Percentiles rank a stretch among this genome's conserved stretches.
These are phyloP conservation scores for Drepana arcuata DNA, from an alignment of 1,140 invertebrate genomes.

Conservation along the genomic window DNA sequence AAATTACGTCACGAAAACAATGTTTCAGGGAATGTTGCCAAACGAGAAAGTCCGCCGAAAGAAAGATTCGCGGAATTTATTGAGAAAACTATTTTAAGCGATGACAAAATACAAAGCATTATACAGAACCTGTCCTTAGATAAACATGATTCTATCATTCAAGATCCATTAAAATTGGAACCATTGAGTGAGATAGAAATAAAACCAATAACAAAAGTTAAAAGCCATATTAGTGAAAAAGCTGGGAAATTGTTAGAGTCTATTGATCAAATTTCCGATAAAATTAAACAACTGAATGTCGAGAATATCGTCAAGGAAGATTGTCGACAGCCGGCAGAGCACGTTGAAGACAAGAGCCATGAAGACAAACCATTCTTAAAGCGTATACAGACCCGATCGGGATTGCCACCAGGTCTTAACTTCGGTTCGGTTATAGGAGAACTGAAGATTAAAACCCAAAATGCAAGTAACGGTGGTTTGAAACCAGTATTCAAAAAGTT, in stretches of 20 bases:
- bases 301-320: slow-evolving; percentile 4
- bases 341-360: slow-evolving; percentile 7
- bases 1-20: slow-evolving; percentile 24
- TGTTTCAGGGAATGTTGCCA: slow-evolving; percentile 18
- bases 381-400: slow-evolving; percentile 45
- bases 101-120: slow-evolving; percentile 61
- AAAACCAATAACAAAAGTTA: slow-evolving; percentile 3
- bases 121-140: slow-evolving; percentile 57
- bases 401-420: slow-evolving; percentile 44
- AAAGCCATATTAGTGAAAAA: slow-evolving; percentile 21
- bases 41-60: slow-evolving; percentile 59
- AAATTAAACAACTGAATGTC: slow-evolving; percentile 20
- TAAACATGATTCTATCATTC: slow-evolving; percentile 22
- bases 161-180: slow-evolving; percentile 5
- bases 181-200: slow-evolving; percentile 8
- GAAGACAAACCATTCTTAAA: slow-evolving; percentile 39
- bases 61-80: slow-evolving; percentile 54
- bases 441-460: slow-evolving; percentile 54
- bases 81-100: slow-evolving; percentile 59
- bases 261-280: slow-evolving; percentile 26
- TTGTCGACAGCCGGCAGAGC: not conserved
- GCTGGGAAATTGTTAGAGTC: slow-evolving; percentile 18
- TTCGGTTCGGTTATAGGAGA: slow-evolving; percentile 65
- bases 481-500: slow-evolving; percentile 66
- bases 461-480: slow-evolving; percentile 34